Base-by-base conservation (phyloP, 2,113 vertebrate genomes). In the Callocephalon fimbriatum region DNA sequence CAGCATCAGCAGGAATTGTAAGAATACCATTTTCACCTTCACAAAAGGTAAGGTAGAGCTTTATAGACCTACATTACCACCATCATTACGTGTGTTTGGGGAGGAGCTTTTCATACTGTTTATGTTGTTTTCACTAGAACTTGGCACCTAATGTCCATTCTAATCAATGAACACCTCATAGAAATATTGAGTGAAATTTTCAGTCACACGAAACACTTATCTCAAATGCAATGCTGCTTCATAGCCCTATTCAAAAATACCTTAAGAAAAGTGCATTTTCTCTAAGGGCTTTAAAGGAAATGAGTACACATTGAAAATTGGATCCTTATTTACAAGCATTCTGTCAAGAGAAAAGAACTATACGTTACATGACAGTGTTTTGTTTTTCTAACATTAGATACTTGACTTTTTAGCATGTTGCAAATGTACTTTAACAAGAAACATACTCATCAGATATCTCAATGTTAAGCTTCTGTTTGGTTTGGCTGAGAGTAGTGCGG, bases 371-470 rank as follows among this genome's bases (percentile, higher is more conserved):
- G 40, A 32, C 15, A 56, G 23, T 1, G 29, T 53, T 83, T 62
- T 86, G 47, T 50, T 94, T 83, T 79, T 80, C 63, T 88, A 68
- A 73, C 40, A 73, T 53, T 32, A 83, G 78, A 50, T 18, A 26
- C 42, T 61, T 87, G 94, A 85, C 80, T 79, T 88, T 31, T 76
- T 66, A 88, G 78, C 85, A 37, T 1, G 20, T 38, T 67, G 38
- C 31, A 90, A 78, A 78, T 67, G 29, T 21, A 35, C 29, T 74
- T 84, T 38, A 82, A 47, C 26, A 47, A 47, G 19, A 47, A 66
- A 98, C 99, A 71, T 99, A 99, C 99, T 99, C 99, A 93, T 99
- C 99, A 8, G 99, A 99, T 98, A 99, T 99, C 98, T 99, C 99
- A 4, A 99, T 97, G 95, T 97, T 98, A 95, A 99, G 98, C 91